These are phyloP conservation scores for Limosa lapponica DNA, from an alignment of 2,797 vertebrate species.

Conservation along the genomic window DNA sequence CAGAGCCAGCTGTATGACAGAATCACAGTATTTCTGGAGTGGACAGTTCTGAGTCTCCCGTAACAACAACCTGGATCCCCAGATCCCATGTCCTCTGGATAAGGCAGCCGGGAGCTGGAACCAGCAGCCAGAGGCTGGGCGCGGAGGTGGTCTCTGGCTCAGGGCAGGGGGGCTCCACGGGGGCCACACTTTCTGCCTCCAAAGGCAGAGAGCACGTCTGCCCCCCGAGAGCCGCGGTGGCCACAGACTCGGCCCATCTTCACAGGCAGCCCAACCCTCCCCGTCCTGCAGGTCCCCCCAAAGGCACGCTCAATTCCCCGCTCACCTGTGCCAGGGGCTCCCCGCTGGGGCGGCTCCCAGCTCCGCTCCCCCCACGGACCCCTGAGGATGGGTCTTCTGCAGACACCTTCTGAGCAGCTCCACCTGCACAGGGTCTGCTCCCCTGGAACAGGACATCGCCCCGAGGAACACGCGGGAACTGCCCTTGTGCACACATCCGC, in stretches of 20 bases:
- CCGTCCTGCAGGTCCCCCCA: background rate
- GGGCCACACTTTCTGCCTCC: background rate
- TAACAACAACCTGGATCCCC: background rate
- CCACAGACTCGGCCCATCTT: background rate
- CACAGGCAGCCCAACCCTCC: background rate
- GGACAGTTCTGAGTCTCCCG: background rate
- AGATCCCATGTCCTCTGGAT: background rate
- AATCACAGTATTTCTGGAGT: background rate
- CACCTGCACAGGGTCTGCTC: background rate
- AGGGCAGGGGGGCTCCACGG: background rate
- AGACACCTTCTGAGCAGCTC: background rate
- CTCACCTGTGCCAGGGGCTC: slow-evolving; percentile 1
- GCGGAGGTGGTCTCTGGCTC: background rate
- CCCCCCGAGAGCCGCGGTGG: background rate
- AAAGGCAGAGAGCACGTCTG: background rate
- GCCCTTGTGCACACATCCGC: background rate
- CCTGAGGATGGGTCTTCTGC: background rate
- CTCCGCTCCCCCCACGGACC: background rate
- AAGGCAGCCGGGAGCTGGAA: background rate
- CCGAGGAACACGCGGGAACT: background rate
- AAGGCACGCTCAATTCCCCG: background rate
- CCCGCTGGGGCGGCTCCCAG: background rate
- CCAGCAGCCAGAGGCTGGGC: background rate
- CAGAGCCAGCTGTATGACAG: background rate
- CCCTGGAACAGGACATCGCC: fast-evolving